Evolutionary conservation across 2,888 invertebrate genomes (phyloP).

Genomic region (Geotrupes spiniger): DNA sequence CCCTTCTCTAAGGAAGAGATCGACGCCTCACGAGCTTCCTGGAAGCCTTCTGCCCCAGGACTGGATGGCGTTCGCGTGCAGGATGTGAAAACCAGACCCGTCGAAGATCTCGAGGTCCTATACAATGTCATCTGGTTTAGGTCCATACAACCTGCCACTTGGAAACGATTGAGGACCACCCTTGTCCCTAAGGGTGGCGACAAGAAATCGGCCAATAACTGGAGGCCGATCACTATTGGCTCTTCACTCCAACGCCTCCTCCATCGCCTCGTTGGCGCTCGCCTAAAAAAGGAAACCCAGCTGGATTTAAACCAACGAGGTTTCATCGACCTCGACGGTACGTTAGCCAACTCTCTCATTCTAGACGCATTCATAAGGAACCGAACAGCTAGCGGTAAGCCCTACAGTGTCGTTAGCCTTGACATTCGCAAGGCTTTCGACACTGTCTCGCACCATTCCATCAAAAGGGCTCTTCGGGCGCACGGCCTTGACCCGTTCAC

Average conservation of each 20-base stretch:
- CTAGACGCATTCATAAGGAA: conserved; percentile 34
- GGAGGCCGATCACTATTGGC: conserved; percentile 37
- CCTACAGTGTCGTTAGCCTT: conserved; percentile 41
- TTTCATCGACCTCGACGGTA: conserved; percentile 40
- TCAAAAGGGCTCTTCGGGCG: conserved; percentile 33
- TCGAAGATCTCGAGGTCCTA: conserved; percentile 7
- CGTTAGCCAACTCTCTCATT: conserved; percentile 38
- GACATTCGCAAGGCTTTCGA: conserved; percentile 49
- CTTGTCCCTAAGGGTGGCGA: conserved; percentile 28
- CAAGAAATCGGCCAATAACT: conserved; percentile 25
- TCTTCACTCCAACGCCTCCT: conserved; percentile 31
- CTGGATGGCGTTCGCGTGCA: conserved; percentile 21
- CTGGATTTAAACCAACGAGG: conserved; percentile 33
- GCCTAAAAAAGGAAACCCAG: conserved; percentile 10
- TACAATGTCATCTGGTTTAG: conserved; percentile 17
- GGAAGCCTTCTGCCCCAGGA: conserved; percentile 23
- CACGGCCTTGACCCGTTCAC: conserved; percentile 38
- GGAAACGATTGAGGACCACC: conserved; percentile 16
- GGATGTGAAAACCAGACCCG: not conserved
- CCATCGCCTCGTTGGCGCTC: conserved; percentile 28
- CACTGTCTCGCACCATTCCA: conserved; percentile 26
- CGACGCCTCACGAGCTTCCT: conserved; percentile 1
- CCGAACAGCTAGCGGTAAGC: conserved; percentile 29
- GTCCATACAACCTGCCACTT: not conserved
- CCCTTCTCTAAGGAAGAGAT: conserved; percentile 20